phyloP scores from a whole-genome alignment of 2,888 invertebrate species.

The Mylabris sibirica region DNA sequence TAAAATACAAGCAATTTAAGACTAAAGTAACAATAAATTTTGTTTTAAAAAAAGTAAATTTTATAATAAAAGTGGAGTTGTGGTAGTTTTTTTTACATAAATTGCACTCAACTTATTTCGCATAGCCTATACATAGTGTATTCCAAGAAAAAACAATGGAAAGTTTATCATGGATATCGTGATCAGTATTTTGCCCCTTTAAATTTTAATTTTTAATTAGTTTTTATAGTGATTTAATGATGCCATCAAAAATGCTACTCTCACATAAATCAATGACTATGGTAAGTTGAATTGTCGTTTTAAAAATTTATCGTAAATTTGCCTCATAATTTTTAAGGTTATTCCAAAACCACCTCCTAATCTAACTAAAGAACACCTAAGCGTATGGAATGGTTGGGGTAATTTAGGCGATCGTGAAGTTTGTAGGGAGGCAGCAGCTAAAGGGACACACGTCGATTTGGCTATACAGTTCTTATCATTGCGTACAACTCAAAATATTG shows the following conservation, averaged over 20 bases:
- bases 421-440: slow-evolving; percentile 72
- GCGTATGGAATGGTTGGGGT: slow-evolving; percentile 73
- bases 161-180: neutral
- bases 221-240: neutral
- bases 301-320: neutral
- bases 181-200: neutral
- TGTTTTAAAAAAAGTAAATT: neutral
- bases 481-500: slow-evolving; percentile 65
- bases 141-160: neutral
- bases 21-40: neutral
- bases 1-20: neutral
- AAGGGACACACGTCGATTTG: slow-evolving; percentile 69
- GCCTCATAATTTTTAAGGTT: neutral
- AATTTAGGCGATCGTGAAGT: slow-evolving; percentile 70
- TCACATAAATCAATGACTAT: neutral
- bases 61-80: neutral
- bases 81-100: neutral
- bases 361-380: slow-evolving; percentile 52
- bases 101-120: neutral
- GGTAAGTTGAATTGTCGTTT: neutral
- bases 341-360: slow-evolving; percentile 47
- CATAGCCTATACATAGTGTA: neutral
- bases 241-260: neutral
- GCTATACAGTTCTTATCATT: slow-evolving; percentile 67
- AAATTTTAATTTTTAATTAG: neutral